phyloP scores from a whole-genome alignment of 2,888 invertebrate species.

The Brachyptera putata region DNA sequence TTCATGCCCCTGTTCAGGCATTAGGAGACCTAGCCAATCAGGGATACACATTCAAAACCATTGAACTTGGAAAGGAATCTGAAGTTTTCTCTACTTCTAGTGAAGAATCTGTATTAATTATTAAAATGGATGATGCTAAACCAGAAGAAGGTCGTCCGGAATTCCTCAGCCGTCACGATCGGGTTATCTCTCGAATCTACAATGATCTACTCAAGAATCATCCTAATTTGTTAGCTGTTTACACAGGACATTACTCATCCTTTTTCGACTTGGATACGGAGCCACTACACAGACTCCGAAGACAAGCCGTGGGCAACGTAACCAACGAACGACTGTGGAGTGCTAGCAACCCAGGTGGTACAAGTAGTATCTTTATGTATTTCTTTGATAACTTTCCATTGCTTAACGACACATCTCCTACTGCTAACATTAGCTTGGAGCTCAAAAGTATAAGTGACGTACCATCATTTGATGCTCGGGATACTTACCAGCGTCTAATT shows the following conservation, averaged over 20 bases:
- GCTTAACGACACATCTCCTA: background rate
- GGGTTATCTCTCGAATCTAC: slow-evolving; percentile 50
- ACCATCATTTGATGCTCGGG: background rate
- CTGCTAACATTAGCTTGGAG: background rate
- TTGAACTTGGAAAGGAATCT: background rate
- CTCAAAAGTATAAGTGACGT: background rate
- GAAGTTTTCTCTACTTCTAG: background rate
- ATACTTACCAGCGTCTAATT: background rate
- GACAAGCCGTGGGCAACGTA: background rate
- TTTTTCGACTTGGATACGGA: slow-evolving; percentile 40
- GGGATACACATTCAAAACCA: background rate
- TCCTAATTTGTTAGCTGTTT: slow-evolving; percentile 52
- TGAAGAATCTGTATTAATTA: slow-evolving; percentile 22
- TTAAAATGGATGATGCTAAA: slow-evolving; percentile 37
- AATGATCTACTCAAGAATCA: slow-evolving; percentile 48
- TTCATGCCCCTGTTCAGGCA: background rate
- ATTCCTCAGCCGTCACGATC: slow-evolving; percentile 55
- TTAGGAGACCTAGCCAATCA: background rate
- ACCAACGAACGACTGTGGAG: background rate
- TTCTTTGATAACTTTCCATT: background rate
- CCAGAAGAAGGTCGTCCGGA: slow-evolving; percentile 50
- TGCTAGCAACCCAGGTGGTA: background rate
- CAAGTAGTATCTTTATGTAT: slow-evolving; percentile 9
- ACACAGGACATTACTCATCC: slow-evolving; percentile 56
- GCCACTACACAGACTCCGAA: background rate